A percentile compares a stretch with the other conserved stretches of the same genome.
Evolutionary conservation across 1,140 invertebrate genomes (phyloP).

Genomic region (Bombus superbus): DNA sequence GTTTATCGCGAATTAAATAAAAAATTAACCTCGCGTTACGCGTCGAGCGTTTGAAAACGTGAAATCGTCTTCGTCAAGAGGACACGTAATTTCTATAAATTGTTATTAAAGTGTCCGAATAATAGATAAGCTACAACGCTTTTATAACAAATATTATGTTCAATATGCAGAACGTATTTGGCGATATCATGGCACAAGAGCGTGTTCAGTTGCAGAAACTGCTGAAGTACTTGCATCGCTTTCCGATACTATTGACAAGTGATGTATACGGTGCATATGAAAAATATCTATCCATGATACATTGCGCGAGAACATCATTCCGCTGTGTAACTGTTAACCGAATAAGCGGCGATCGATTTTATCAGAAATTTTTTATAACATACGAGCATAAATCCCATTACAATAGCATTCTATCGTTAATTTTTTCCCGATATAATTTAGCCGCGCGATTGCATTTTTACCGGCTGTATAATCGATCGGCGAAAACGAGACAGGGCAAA

Average conservation of each 20-base stretch:
- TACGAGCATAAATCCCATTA: background rate
- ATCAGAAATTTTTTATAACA: background rate
- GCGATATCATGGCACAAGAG: slow-evolving; percentile 20
- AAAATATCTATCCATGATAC: slow-evolving; percentile 45
- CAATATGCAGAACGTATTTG: slow-evolving; percentile 2
- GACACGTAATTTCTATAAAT: background rate
- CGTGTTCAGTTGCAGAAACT: slow-evolving; percentile 54
- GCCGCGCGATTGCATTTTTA: background rate
- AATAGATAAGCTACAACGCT: background rate
- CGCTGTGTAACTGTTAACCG: slow-evolving; percentile 36
- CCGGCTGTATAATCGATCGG: background rate
- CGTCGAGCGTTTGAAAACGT: background rate
- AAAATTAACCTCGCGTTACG: background rate
- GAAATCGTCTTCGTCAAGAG: background rate
- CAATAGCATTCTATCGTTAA: background rate
- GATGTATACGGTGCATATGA: slow-evolving; percentile 44
- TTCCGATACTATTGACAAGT: slow-evolving; percentile 61
- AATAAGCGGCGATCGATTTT: slow-evolving; percentile 13
- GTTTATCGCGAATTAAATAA: background rate
- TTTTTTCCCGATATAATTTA: background rate
- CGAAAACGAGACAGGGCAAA: background rate
- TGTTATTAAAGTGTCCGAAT: background rate
- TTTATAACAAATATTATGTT: slow-evolving; percentile 10
- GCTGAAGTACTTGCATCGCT: slow-evolving; percentile 57
- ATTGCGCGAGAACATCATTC: slow-evolving; percentile 23